A percentile compares a stretch with the other conserved stretches of the same genome.
Evolutionary conservation across 2,888 invertebrate genomes (phyloP).

Genomic region (Xiphydria camelus): DNA sequence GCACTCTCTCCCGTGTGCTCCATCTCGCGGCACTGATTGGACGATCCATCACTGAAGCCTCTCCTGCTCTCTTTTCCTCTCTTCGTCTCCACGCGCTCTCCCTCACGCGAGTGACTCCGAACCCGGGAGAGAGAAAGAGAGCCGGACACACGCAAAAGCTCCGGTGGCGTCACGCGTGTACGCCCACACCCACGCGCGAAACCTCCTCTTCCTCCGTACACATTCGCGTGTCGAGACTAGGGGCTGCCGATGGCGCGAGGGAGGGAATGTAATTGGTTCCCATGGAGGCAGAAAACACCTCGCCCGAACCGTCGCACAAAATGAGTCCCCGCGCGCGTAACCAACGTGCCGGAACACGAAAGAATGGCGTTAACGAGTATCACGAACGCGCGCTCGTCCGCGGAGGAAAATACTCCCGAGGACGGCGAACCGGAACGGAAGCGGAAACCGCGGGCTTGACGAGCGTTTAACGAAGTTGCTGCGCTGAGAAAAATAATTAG

Average conservation of each 20-base stretch:
- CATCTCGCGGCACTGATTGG: slow-evolving; percentile 63
- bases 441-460: too few relatives aligned
- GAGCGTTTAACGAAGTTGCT: too few relatives aligned
- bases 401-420: too few relatives aligned
- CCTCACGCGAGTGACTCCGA: slow-evolving; percentile 3
- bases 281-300: slow-evolving; percentile 55
- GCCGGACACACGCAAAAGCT: slow-evolving; percentile 33
- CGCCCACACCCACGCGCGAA: slow-evolving; percentile 9
- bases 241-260: slow-evolving; percentile 34
- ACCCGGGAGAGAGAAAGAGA: slow-evolving; percentile 5
- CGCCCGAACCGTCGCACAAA: slow-evolving; percentile 28
- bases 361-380: neutral
- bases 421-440: too few relatives aligned
- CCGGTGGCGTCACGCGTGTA: slow-evolving; percentile 16
- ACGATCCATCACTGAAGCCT: slow-evolving; percentile 62
- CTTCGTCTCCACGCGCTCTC: slow-evolving; percentile 29
- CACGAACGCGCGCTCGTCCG: too few relatives aligned
- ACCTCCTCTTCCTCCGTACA: neutral
- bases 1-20: slow-evolving; percentile 49
- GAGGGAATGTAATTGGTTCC: slow-evolving; percentile 61
- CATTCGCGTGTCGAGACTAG: slow-evolving; percentile 30
- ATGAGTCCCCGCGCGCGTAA: slow-evolving; percentile 3
- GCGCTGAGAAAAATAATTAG: too few relatives aligned
- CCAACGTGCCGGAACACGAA: neutral
- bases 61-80: slow-evolving; percentile 22